These are phyloP conservation scores for Dryocosmus kuriphilus DNA, from an alignment of 2,888 invertebrate genomes.

Conservation along the genomic window DNA sequence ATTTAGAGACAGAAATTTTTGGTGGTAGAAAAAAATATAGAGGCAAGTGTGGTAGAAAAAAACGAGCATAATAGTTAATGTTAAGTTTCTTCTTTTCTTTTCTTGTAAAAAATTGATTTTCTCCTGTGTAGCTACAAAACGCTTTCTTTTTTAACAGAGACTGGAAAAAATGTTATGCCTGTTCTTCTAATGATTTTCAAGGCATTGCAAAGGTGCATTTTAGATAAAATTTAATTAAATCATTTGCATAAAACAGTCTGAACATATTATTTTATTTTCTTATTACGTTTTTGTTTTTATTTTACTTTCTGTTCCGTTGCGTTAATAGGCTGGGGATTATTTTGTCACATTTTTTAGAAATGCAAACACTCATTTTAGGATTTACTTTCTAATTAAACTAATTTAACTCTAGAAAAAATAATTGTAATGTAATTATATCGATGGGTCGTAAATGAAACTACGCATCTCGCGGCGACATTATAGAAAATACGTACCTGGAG, in stretches of 20 bases:
- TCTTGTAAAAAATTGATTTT: too few relatives aligned
- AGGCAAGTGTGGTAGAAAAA: neutral
- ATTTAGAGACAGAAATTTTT: conserved; percentile 1
- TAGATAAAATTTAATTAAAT: neutral
- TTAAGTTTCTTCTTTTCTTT: neutral
- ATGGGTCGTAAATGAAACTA: too few relatives aligned
- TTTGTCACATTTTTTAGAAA: neutral
- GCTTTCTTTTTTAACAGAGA: too few relatives aligned
- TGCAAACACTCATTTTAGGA: neutral
- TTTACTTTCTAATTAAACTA: neutral
- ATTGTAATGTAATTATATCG: neutral
- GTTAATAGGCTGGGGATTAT: neutral
- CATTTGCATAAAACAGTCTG: neutral
- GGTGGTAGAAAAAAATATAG: neutral
- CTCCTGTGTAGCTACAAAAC: too few relatives aligned
- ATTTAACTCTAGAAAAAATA: neutral
- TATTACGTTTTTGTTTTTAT: conserved; percentile 8
- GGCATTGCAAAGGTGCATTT: neutral
- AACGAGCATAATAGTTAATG: neutral
- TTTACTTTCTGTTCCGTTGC: neutral
- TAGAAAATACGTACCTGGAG: too few relatives aligned
- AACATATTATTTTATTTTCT: neutral
- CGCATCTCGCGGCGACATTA: too few relatives aligned
- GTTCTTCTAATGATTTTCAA: neutral
- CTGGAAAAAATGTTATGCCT: neutral